phyloP scores from a whole-genome alignment of 2,888 invertebrate species.

The Pyrgus malvae region DNA sequence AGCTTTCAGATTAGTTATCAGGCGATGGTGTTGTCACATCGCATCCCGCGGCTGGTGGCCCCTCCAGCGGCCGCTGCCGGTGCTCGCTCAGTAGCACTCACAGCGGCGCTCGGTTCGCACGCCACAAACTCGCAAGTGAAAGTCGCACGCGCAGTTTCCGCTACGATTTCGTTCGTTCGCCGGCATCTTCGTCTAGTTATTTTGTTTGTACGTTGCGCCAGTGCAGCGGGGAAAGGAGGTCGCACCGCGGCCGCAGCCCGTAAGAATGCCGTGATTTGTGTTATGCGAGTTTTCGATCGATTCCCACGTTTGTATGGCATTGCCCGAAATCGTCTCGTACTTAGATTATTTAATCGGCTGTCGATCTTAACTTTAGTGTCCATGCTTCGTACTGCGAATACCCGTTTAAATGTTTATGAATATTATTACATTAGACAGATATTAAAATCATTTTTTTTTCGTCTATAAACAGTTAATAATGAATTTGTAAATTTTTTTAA shows the following conservation, averaged over 20 bases:
- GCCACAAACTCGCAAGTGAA: constrained; percentile 65
- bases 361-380: background rate
- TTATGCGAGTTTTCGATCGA: constrained; percentile 45
- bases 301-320: constrained; percentile 62
- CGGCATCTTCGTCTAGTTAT: constrained; percentile 77
- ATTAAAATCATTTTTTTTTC: background rate
- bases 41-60: constrained; percentile 35
- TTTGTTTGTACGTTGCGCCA: constrained; percentile 78
- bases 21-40: constrained; percentile 51
- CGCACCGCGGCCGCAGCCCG: constrained; percentile 63
- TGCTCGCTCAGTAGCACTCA: constrained; percentile 57
- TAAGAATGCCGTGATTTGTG: constrained; percentile 64
- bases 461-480: background rate
- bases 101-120: constrained; percentile 69
- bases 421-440: no score
- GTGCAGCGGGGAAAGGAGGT: constrained; percentile 79
- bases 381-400: background rate
- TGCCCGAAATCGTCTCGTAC: constrained; percentile 34
- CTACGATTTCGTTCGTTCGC: constrained; percentile 62
- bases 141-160: constrained; percentile 72
- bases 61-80: constrained; percentile 42
- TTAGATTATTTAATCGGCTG: background rate
- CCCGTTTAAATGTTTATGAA: background rate
- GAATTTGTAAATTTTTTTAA: background rate
- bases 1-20: constrained; percentile 57